Conservation (phyloP, 2,888 invertebrate species). For the Neria commutata region DNA sequence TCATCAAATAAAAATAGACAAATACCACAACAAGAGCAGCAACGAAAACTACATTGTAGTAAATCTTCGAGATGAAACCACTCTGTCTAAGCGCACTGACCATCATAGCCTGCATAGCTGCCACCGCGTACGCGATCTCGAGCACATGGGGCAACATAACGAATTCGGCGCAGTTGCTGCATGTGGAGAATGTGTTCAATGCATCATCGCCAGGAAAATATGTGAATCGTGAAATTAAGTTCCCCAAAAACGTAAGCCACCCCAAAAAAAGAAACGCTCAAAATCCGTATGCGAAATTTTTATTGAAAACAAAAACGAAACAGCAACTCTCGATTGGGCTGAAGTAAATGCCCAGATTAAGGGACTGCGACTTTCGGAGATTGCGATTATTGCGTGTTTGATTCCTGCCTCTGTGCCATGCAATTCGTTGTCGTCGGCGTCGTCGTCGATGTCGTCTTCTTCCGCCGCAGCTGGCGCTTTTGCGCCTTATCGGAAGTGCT, state of each 20-base stretch:
- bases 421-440: no score
- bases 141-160: slow-evolving; percentile 57
- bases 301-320: no score
- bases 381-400: not conserved
- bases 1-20: not conserved
- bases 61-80: slow-evolving; percentile 5
- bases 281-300: not conserved
- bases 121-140: slow-evolving; percentile 47
- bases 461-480: no score
- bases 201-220: slow-evolving; percentile 51
- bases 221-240: slow-evolving; percentile 53
- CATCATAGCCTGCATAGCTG: slow-evolving; percentile 35
- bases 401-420: not conserved
- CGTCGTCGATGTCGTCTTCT: no score
- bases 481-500: slow-evolving; percentile 1
- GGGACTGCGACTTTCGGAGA: no score
- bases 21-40: slow-evolving; percentile 9
- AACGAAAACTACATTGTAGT: not conserved
- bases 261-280: no score
- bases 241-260: slow-evolving; percentile 57
- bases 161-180: slow-evolving; percentile 52
- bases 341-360: not conserved
- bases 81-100: slow-evolving; percentile 14
- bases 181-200: slow-evolving; percentile 52
- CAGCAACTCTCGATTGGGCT: not conserved